Base-by-base conservation (phyloP, 2,113 vertebrate species). In the Australoheros scitulus region DNA sequence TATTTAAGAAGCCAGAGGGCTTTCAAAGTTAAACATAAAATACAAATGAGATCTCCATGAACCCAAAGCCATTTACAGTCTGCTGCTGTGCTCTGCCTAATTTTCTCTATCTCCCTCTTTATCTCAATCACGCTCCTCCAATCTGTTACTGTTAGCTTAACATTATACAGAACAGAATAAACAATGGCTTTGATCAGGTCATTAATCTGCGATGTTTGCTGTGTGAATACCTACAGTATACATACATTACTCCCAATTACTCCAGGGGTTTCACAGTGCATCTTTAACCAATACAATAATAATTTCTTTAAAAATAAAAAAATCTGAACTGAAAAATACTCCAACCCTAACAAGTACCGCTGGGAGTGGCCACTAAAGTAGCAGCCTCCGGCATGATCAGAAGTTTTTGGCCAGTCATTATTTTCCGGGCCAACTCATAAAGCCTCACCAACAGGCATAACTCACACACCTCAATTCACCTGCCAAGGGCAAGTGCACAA, bases 21-120 rank as follows among this genome's bases (percentile, higher is more conserved):
- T 87, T 87, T 92, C 85, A 92, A 88, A 90, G 85, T 85, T 65
- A 29, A 87, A 84, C 89, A 91, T 89, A 87, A 93, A 92, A 91
- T 83, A 91, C 87, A 89, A 91, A 93, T 87, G 78, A 93, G 88
- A 70, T 84, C 82, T 88, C 92, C 91, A 90, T 92, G 90, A 90
- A 92, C 58, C 77, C 43, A 68, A 82, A 85, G 89, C 91, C 76
- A 91, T 92, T 92, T 83, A 87, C 79, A 90, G 80, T 85, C 87
- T 88, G 83, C 81, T 87, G 84, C 83, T 85, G 77, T 50, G 32
- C 83, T 87, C 78, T 64, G 81, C 92, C 87, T 87, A 80, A 93
- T 90, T 91, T 84, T 76, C 61, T 72, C 41, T 81, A 63, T 89
- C 80, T 81, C 76, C 64, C 36, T 61, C 85, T 85, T 89, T 82